These are phyloP conservation scores for Aleiodes leptofemur DNA, from an alignment of 2,888 invertebrate species.

Conservation along the genomic window DNA sequence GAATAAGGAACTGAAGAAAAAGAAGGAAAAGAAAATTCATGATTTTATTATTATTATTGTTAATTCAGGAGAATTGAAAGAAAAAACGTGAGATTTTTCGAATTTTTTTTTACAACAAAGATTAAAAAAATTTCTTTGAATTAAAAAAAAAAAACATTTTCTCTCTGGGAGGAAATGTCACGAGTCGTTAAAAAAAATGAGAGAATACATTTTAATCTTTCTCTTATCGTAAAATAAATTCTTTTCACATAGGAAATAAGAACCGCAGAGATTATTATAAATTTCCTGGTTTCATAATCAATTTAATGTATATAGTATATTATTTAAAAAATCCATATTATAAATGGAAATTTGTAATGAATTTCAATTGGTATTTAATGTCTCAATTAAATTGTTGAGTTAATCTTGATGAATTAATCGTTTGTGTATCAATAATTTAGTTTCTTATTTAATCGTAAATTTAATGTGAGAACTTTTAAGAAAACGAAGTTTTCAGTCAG, in stretches of 20 bases:
- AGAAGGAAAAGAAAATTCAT: not conserved
- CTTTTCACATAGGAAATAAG: slow-evolving; percentile 17
- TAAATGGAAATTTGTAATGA: no score
- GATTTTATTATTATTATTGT: no score
- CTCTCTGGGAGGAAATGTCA: not conserved
- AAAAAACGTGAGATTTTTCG: slow-evolving; percentile 8
- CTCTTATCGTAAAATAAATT: slow-evolving; percentile 6
- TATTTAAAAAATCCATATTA: no score
- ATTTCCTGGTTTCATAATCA: slow-evolving; percentile 8
- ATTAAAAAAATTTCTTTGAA: not conserved
- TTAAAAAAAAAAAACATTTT: not conserved
- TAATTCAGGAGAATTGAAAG: no score
- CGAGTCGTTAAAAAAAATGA: not conserved
- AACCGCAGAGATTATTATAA: slow-evolving; percentile 24
- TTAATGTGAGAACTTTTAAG: no score
- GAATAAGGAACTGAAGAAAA: not conserved
- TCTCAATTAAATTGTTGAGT: no score
- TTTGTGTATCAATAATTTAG: no score
- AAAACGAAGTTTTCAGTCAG: no score
- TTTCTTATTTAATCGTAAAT: no score
- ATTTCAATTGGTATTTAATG: no score
- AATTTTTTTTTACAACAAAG: not conserved
- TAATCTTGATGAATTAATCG: no score
- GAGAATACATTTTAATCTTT: not conserved
- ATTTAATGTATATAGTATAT: not conserved